These are phyloP conservation scores for Rhingia rostrata DNA, from an alignment of 2,888 invertebrate species.

Conservation along the genomic window DNA sequence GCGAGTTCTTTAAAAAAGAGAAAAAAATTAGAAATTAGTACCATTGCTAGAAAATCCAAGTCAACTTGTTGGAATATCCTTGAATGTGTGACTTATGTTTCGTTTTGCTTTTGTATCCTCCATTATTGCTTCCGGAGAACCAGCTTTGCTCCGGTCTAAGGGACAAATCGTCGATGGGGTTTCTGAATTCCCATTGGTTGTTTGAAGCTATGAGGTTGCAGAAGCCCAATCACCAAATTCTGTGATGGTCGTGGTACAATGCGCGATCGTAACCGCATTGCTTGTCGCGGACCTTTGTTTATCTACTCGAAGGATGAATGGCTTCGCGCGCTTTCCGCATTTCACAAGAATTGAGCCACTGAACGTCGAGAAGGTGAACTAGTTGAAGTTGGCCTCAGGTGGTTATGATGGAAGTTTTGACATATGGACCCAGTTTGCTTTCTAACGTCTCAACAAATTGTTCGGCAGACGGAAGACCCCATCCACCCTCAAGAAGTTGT, in stretches of 20 bases:
- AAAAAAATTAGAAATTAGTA: no score
- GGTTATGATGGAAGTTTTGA: conserved; percentile 99
- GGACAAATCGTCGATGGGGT: conserved; percentile 95
- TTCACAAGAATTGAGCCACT: conserved; percentile 97
- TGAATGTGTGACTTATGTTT: no score
- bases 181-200: conserved; percentile 97
- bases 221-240: conserved; percentile 98
- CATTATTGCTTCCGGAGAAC: conserved; percentile 98
- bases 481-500: conserved; percentile 91
- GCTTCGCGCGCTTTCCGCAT: conserved; percentile 98
- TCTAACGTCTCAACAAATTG: conserved; percentile 94
- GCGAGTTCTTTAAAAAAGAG: no score
- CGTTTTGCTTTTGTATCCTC: conserved; percentile 98
- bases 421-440: conserved; percentile 99
- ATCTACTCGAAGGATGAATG: conserved; percentile 98
- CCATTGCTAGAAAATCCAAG: no score
- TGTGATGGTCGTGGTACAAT: conserved; percentile 99
- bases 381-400: conserved; percentile 97
- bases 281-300: conserved; percentile 97
- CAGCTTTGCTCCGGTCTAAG: conserved; percentile 98
- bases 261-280: conserved; percentile 98
- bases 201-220: conserved; percentile 96
- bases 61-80: no score
- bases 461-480: conserved; percentile 97
- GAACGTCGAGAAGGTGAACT: conserved; percentile 94